Base-by-base conservation (phyloP, 2,888 invertebrate species). In the Lasioglossum pauxillum region DNA sequence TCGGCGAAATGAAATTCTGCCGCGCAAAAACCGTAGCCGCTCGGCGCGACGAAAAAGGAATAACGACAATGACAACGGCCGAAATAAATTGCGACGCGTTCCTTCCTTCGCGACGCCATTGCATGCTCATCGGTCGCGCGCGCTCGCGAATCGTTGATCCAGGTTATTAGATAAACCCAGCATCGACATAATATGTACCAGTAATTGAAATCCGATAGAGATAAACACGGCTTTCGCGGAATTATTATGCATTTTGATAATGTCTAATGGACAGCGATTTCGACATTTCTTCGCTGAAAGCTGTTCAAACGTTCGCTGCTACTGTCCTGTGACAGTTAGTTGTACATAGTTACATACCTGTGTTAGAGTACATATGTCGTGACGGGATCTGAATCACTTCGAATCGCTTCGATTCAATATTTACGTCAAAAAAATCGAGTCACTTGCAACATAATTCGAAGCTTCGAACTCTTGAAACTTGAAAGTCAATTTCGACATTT, bases 1-100 rank as follows among this genome's bases (percentile, higher is more conserved):
- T 19, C 75, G 38, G 31, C 27, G 53, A 75, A 75, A 75, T 75
- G 10, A 27, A 60, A 60, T 60, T 60, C 75, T 60, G 31, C 44
- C 60, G 27, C 60, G 60, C 27, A 27, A 60, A 44, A 60, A 60
- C 27, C 27, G 60, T 60, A 12, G 60, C 53, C 53, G 23, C 10
- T 14, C 60, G 5, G 2, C 53, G 23, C 53, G 53, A 53, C 53
- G 23, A 53, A 53, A 53, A 53, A 53, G 23, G 53, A 53, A 53
- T 53, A 53, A 53, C 53, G 53, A 53, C 53, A 53, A 53, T 23
- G 53, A 23, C 53, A 53, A 23, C 10, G 23, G 23, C 23, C 53
- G 53, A 53, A 53, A 53, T 53, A 10, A 53, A 53, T 53, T 53
- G 53, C 53, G 53, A 53, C 3, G 23, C 23, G 53, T 53, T 53